A percentile compares a stretch with the other conserved stretches of the same genome.
These are phyloP conservation scores for Hiodon tergisus DNA, from an alignment of 2,113 vertebrate species.

Conservation along the genomic window DNA sequence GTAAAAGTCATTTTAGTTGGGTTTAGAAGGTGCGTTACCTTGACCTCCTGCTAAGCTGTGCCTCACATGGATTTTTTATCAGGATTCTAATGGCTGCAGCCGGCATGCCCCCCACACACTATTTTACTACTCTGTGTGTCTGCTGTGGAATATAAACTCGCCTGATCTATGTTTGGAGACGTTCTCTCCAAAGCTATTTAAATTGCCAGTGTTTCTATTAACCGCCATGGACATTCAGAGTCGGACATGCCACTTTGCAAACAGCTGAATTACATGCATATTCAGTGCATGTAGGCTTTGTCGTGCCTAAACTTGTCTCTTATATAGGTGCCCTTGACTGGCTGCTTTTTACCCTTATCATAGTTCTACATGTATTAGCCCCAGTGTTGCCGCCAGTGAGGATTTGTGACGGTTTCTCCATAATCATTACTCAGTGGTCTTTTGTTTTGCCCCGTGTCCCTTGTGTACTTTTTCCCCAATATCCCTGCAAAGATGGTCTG, in stretches of 20 bases:
- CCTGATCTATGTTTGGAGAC: not conserved
- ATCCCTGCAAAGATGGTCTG: not conserved
- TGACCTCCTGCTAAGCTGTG: not conserved
- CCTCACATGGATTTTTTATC: not conserved
- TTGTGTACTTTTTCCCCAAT: not conserved
- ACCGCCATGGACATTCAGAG: not conserved
- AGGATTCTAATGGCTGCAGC: not conserved
- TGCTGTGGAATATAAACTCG: not conserved
- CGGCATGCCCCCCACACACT: too few relatives aligned
- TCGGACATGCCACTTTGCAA: too few relatives aligned
- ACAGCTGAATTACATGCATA: not conserved
- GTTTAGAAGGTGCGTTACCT: not conserved
- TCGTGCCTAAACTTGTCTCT: not conserved
- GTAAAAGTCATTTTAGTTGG: constrained; percentile 2
- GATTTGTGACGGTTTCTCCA: not conserved
- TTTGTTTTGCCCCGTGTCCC: not conserved
- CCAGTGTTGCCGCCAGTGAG: not conserved
- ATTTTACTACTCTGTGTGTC: not conserved
- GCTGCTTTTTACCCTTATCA: not conserved
- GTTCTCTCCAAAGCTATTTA: not conserved
- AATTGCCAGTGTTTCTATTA: not conserved
- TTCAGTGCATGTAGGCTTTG: not conserved
- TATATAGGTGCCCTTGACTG: constrained; percentile 11
- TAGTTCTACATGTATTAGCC: constrained; percentile 11
- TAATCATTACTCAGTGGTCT: not conserved